These are phyloP conservation scores for Caenorhabditis sp. DNA, from an alignment of 2,888 invertebrate genomes.

Conservation along the genomic window DNA sequence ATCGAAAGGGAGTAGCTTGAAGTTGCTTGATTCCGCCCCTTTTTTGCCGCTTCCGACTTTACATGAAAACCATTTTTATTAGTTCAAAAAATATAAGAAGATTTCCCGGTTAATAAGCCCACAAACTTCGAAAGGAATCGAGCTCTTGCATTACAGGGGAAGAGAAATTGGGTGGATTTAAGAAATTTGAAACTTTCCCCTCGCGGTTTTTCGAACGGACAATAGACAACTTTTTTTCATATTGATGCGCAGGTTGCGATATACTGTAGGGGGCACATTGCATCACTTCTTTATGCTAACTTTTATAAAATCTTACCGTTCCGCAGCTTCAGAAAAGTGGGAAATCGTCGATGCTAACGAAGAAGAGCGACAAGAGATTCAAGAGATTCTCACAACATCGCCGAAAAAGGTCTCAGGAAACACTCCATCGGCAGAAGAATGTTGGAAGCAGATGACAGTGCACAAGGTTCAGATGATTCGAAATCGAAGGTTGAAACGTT, in stretches of 20 bases:
- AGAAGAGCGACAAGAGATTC: not conserved
- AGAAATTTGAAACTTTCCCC: no score
- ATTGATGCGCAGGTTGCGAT: not conserved
- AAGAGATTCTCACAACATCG: not conserved
- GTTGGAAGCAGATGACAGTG: constrained; percentile 12
- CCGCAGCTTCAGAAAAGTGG: not conserved
- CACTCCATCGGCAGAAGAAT: not conserved
- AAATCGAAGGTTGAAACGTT: not conserved
- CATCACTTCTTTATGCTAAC: not conserved
- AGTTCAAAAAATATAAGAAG: no score
- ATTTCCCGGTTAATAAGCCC: no score
- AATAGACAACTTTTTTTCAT: no score
- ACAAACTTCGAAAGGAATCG: no score
- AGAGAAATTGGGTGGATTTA: no score
- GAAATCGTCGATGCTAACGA: constrained; percentile 11
- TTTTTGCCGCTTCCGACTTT: no score
- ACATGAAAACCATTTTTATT: no score
- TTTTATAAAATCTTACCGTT: not conserved
- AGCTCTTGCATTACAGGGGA: no score
- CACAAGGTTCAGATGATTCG: constrained; percentile 6
- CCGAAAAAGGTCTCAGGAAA: not conserved
- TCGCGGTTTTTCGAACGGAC: no score
- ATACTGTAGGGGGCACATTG: not conserved
- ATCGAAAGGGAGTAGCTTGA: no score
- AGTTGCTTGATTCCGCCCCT: no score